A percentile compares a stretch with the other conserved stretches of the same genome.
phyloP scores from a whole-genome alignment of 2,888 invertebrate species.

The Coronaproctus castanopsis region DNA sequence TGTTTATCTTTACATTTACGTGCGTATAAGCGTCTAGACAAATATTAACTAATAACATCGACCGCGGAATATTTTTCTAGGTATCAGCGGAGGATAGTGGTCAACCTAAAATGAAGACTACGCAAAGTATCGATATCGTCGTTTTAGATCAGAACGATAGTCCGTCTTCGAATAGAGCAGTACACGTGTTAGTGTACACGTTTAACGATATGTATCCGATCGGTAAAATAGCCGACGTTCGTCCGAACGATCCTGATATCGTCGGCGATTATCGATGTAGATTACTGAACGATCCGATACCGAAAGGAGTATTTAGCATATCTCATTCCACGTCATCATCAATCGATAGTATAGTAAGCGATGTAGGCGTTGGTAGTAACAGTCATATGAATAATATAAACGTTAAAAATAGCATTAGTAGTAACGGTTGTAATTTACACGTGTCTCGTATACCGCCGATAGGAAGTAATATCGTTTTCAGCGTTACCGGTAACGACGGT shows the following conservation, averaged over 20 bases:
- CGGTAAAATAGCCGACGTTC: conserved; percentile 75
- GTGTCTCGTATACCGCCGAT: conserved; percentile 47
- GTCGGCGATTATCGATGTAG: conserved; percentile 67
- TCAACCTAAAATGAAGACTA: conserved; percentile 58
- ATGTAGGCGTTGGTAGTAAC: too few relatives aligned
- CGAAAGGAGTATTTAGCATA: conserved; percentile 36
- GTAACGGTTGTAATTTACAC: conserved; percentile 58
- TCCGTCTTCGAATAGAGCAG: conserved; percentile 63
- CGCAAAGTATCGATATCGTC: conserved; percentile 50
- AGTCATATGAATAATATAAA: too few relatives aligned
- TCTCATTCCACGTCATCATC: too few relatives aligned
- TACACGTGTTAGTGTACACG: conserved; percentile 55
- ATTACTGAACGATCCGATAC: conserved; percentile 42
- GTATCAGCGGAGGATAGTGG: conserved; percentile 78
- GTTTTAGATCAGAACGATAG: conserved; percentile 79
- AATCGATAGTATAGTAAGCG: too few relatives aligned
- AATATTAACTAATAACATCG: too few relatives aligned
- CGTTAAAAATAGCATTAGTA: too few relatives aligned
- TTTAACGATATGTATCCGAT: conserved; percentile 53
- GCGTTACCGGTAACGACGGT: conserved; percentile 74
- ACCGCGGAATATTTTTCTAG: too few relatives aligned
- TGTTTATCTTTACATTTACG: too few relatives aligned
- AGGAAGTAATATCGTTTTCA: conserved; percentile 50
- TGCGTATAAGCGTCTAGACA: too few relatives aligned
- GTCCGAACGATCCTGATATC: conserved; percentile 79